Evolutionary conservation across 2,113 vertebrate genomes (phyloP).

Genomic region (Brienomyrus brachyistius): DNA sequence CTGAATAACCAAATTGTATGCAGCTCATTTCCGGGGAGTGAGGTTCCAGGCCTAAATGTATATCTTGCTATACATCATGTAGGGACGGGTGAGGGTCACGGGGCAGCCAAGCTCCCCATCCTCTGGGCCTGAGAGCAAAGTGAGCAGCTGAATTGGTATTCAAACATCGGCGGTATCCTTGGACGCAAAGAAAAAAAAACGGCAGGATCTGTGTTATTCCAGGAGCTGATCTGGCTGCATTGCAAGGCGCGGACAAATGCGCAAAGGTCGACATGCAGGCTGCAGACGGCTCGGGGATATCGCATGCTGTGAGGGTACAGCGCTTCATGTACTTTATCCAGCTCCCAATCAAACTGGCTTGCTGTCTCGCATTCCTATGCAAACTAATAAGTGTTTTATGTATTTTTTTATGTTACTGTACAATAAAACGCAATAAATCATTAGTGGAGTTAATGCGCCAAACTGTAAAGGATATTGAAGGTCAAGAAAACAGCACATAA

Average conservation of each 20-base stretch:
- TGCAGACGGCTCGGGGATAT: background rate
- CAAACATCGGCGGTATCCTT: background rate
- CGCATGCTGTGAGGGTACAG: background rate
- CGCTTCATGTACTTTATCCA: background rate
- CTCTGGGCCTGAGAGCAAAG: conserved; percentile 46
- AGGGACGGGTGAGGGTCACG: conserved; percentile 58
- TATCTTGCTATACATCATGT: conserved; percentile 56
- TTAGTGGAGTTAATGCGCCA: background rate
- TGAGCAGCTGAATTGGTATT: conserved; percentile 21
- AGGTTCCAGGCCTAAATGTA: conserved; percentile 49
- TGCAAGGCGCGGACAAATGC: background rate
- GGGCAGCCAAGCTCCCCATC: conserved; percentile 54
- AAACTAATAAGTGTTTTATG: conserved; percentile 2
- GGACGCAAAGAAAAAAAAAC: background rate
- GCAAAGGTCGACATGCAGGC: background rate
- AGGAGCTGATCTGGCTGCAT: background rate
- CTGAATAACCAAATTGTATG: conserved; percentile 26
- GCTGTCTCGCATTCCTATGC: background rate
- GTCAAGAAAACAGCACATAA: background rate
- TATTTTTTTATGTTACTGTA: conserved; percentile 1
- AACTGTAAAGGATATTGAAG: background rate
- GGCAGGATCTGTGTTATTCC: background rate
- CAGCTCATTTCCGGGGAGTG: conserved; percentile 44
- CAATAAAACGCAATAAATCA: background rate
- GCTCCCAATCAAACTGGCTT: background rate